Conservation (phyloP, 1,140 invertebrate species). For the Formica selysi region DNA sequence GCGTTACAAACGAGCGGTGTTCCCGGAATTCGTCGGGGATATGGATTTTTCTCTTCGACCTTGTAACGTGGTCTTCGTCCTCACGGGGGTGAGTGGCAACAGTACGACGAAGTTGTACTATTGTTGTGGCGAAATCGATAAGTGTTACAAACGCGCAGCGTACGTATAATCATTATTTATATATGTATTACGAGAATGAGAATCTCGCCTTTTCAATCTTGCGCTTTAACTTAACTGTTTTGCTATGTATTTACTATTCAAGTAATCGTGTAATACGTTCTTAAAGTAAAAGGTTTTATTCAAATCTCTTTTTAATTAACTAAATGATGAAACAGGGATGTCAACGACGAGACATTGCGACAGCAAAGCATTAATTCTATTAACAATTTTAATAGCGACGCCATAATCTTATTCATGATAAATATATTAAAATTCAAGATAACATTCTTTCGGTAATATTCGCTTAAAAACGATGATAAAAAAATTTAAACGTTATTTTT, state of each 20-base stretch:
- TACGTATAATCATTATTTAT: constrained; percentile 18
- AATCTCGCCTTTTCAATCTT: background rate
- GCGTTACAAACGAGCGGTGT: background rate
- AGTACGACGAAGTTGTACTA: background rate
- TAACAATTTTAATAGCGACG: background rate
- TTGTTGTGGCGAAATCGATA: constrained; percentile 34
- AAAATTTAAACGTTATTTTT: background rate
- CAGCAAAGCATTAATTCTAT: background rate
- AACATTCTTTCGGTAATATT: background rate
- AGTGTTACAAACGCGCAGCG: constrained; percentile 31
- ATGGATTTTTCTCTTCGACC: constrained; percentile 45
- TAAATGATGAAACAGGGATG: background rate
- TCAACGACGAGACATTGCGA: background rate
- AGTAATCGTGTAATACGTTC: background rate
- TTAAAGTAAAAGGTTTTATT: background rate
- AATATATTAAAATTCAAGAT: background rate
- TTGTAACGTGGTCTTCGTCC: constrained; percentile 36
- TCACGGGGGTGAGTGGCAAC: background rate
- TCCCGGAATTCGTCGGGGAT: constrained; percentile 17
- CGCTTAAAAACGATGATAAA: background rate
- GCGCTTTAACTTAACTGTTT: background rate
- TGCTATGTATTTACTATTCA: background rate
- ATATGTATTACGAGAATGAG: constrained; percentile 10
- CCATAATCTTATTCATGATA: background rate
- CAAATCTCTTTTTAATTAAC: background rate